Evolutionary conservation across 2,888 invertebrate genomes (phyloP), one percentile per base, ranked within the genome.

Genomic region (Anaspis maculata): DNA sequence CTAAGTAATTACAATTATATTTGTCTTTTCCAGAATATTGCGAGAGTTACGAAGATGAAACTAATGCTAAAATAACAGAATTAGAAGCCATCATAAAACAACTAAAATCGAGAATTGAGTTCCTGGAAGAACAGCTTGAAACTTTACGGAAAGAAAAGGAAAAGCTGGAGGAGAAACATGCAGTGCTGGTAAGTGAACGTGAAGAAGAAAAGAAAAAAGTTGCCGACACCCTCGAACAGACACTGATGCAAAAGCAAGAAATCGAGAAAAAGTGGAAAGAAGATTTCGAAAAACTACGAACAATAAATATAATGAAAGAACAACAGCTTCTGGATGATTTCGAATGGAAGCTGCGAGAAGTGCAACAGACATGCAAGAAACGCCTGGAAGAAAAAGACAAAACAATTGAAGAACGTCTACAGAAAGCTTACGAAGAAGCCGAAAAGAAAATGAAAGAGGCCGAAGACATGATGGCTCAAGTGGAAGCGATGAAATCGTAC

Each of bases 271-370:
- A 73, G 62, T 81, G 77, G 74, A 73, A 78, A 4, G 58, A 70
- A 1, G 80, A 81, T n/a, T 78, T 82, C 64, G 79, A 82, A 46
- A 71, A 75, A 7, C 69, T 80, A 22, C 66, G 80, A 2, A 77
- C 78, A 0, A 75, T 79, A 25, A 79, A 77, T 15, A 74, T 78
- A 31, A 73, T 80, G 30, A 70, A 83, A 29, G 85, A 86, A 29
- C 83, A 84, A 51, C 70, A 77, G 36, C 71, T 86, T 52, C 66
- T 86, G 46, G 77, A 79, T 3, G 86, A 87, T 66, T 86, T 85
- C 64, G 86, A 87, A 67, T 87, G 85, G 85, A 84, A 86, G 66
- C 69, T 85, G 58, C 62, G 86, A 22, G 82, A 84, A 59, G 73
- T 85, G 49, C 82, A 85, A 65, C 76, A 76, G 48, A 67, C 71